Conservation (phyloP, 2,113 vertebrate genomes). For the Albula glossodonta region DNA sequence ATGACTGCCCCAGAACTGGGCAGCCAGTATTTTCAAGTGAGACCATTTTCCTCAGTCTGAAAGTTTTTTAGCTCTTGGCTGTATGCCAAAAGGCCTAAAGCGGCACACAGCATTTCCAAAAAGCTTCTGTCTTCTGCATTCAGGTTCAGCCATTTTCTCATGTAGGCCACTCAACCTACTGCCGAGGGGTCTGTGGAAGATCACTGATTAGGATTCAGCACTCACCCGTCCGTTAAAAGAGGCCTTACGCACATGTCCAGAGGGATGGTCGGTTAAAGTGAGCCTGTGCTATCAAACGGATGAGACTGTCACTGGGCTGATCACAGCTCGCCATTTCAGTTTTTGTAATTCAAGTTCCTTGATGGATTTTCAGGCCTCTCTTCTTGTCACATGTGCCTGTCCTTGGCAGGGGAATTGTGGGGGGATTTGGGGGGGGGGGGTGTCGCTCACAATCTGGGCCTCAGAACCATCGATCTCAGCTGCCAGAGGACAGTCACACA, state of each 20-base stretch:
- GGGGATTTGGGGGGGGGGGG: no score
- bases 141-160: neutral
- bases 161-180: neutral
- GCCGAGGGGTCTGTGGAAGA: neutral
- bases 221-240: neutral
- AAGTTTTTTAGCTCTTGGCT: slow-evolving; percentile 5
- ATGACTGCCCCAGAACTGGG: slow-evolving; percentile 3
- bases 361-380: neutral
- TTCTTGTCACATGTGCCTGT: slow-evolving; percentile 11
- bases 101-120: neutral
- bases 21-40: neutral
- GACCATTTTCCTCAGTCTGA: neutral
- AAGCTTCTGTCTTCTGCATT: neutral
- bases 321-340: neutral
- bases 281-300: neutral
- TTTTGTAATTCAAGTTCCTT: neutral
- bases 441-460: neutral
- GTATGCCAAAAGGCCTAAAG: neutral
- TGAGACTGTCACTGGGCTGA: neutral
- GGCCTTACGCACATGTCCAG: neutral
- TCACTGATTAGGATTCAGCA: neutral
- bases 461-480: neutral
- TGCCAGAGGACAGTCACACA: neutral
- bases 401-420: neutral
- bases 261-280: neutral